These are phyloP conservation scores for Cyclophora albipunctata DNA, from an alignment of 2,888 invertebrate genomes.

Conservation along the genomic window DNA sequence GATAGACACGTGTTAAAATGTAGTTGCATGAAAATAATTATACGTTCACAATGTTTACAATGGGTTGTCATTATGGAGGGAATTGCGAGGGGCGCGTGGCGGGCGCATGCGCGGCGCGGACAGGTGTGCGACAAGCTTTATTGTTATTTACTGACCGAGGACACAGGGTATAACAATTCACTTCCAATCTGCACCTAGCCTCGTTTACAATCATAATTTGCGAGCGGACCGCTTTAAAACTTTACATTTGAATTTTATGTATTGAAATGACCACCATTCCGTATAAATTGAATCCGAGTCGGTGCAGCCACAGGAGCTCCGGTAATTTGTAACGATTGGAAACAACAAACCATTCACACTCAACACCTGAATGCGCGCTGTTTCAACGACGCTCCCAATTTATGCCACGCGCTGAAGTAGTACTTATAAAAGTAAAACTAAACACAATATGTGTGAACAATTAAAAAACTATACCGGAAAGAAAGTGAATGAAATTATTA, in stretches of 20 bases:
- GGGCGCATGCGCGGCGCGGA: conserved; percentile 25
- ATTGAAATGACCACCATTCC: background rate
- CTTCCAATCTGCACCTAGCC: background rate
- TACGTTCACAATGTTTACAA: conserved; percentile 12
- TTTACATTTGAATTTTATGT: background rate
- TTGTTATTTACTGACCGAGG: background rate
- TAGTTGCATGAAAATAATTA: conserved; percentile 27
- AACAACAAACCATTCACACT: no score
- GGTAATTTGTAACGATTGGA: background rate
- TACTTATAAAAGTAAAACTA: no score
- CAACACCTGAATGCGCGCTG: no score
- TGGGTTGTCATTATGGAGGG: conserved; percentile 19
- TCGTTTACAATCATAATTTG: background rate
- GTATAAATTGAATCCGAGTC: no score
- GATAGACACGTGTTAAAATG: conserved; percentile 18
- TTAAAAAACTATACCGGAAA: no score
- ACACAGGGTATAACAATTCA: background rate
- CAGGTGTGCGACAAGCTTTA: conserved; percentile 34
- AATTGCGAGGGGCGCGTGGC: conserved; percentile 36
- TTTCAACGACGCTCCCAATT: no score
- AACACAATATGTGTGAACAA: no score
- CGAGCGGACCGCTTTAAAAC: background rate
- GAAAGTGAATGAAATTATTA: no score
- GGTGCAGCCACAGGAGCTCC: background rate
- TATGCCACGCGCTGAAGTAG: no score